A percentile compares a stretch with the other conserved stretches of the same genome.
phyloP scores from a whole-genome alignment of 2,888 invertebrate species.

The Metopia argyrocephala region DNA sequence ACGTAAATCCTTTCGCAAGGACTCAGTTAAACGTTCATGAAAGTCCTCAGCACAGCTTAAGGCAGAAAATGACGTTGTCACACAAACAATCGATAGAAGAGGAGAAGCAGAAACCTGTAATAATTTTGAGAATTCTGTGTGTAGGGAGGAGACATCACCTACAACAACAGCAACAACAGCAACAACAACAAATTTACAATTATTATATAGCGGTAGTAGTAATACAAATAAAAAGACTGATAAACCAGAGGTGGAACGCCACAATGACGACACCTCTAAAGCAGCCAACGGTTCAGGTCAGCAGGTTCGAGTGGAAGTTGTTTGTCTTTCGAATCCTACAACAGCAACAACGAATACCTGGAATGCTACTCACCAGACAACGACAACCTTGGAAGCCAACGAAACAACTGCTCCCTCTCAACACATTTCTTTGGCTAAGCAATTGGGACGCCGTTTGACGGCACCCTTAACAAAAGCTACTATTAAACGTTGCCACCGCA shows the following conservation, averaged over 20 bases:
- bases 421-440: constrained; percentile 41
- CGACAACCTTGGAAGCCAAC: neutral
- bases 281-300: neutral
- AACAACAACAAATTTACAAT: constrained; percentile 17
- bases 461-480: constrained; percentile 67
- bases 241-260: constrained; percentile 18
- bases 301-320: constrained; percentile 34
- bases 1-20: constrained; percentile 83
- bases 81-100: constrained; percentile 64
- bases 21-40: constrained; percentile 76
- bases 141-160: constrained; percentile 8
- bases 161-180: neutral
- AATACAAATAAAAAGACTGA: constrained; percentile 48
- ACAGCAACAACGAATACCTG: constrained; percentile 43
- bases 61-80: constrained; percentile 58
- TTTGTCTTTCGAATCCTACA: constrained; percentile 29
- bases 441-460: constrained; percentile 70
- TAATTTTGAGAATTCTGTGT: constrained; percentile 44
- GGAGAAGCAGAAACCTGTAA: constrained; percentile 63
- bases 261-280: constrained; percentile 39
- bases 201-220: constrained; percentile 23
- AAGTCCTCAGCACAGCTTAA: constrained; percentile 63
- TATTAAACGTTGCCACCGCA: constrained; percentile 70
- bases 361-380: constrained; percentile 3
- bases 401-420: neutral